phyloP scores from a whole-genome alignment of 2,797 vertebrate species.

The Lates japonicus region DNA sequence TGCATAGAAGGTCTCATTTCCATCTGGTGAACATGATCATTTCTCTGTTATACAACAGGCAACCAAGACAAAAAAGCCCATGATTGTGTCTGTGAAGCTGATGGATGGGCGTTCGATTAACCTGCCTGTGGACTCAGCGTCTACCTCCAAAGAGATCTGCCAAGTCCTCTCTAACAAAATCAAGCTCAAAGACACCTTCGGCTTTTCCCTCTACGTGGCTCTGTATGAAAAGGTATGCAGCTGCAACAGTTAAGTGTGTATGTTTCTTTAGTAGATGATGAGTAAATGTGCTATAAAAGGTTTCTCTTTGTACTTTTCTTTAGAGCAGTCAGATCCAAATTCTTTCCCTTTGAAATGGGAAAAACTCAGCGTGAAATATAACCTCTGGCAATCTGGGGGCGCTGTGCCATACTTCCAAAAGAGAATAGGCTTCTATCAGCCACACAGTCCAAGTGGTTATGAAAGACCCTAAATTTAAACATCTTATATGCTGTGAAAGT shows the following conservation, averaged over 20 bases:
- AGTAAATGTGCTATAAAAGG: not conserved
- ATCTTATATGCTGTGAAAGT: too few species aligned
- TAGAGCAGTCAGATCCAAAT: not conserved
- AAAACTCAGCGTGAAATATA: not conserved
- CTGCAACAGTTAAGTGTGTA: not conserved
- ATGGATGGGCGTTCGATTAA: slow-evolving; percentile 90
- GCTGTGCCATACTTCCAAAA: not conserved
- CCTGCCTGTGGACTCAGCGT: slow-evolving; percentile 92
- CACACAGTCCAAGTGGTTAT: not conserved
- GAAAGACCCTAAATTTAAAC: not conserved
- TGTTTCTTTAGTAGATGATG: not conserved
- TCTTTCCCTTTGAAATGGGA: not conserved
- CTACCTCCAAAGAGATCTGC: slow-evolving; percentile 93
- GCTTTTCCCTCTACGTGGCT: slow-evolving; percentile 94
- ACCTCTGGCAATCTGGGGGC: not conserved
- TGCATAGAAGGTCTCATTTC: not conserved
- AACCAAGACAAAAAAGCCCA: slow-evolving; percentile 92
- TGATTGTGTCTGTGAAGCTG: slow-evolving; percentile 88
- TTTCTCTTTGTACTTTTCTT: not conserved
- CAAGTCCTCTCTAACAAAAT: slow-evolving; percentile 87
- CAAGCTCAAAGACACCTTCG: slow-evolving; percentile 90
- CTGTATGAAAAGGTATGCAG: slow-evolving; percentile 93
- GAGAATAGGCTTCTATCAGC: not conserved
- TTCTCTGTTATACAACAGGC: slow-evolving; percentile 83
- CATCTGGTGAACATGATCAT: not conserved